phyloP scores from a whole-genome alignment of 2,113 vertebrate genomes.

The Recurvirostra avosetta region DNA sequence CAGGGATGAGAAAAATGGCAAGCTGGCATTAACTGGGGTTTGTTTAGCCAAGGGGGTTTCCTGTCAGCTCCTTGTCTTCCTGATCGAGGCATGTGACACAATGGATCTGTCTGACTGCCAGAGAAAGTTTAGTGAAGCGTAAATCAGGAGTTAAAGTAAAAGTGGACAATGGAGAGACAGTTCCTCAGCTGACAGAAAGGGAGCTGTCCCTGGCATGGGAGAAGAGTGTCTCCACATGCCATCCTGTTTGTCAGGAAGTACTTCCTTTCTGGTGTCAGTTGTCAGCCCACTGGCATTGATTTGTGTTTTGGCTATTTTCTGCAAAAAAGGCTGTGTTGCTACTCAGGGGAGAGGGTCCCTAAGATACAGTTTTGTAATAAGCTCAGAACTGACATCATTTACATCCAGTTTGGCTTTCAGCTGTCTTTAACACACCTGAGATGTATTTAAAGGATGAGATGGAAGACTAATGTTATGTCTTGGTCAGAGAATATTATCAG shows the following conservation, averaged over 20 bases:
- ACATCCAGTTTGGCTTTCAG: neutral
- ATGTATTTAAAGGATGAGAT: neutral
- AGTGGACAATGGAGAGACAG: neutral
- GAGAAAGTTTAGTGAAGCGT: neutral
- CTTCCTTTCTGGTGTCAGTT: neutral
- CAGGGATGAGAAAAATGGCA: neutral
- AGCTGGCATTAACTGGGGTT: neutral
- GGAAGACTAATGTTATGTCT: neutral
- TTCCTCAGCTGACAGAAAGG: neutral
- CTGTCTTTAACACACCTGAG: neutral
- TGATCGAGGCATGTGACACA: neutral
- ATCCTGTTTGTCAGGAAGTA: neutral
- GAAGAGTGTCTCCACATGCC: neutral
- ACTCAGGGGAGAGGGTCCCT: neutral
- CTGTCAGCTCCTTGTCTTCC: neutral
- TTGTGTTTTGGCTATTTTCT: neutral
- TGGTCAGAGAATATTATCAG: neutral
- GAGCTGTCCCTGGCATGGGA: neutral
- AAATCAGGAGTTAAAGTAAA: neutral
- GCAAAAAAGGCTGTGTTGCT: neutral
- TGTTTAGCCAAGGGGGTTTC: neutral
- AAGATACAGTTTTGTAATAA: neutral
- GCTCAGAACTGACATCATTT: neutral
- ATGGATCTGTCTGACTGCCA: neutral
- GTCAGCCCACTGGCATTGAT: neutral